Evolutionary conservation across 2,113 vertebrate species (phyloP).

Genomic region (Malaclemys terrapin): DNA sequence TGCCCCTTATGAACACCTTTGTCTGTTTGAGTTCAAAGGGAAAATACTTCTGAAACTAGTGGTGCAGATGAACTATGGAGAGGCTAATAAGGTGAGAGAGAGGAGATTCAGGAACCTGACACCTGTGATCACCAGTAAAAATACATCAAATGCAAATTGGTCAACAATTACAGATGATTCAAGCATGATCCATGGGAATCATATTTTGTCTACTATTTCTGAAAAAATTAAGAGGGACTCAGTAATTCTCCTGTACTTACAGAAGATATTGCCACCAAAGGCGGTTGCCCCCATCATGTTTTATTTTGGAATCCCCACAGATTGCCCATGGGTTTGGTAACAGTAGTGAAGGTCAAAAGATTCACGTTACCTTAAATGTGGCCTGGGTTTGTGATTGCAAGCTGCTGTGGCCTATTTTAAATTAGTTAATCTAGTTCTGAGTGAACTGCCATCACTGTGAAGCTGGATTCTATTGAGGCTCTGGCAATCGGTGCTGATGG

Average conservation of each 20-base stretch:
- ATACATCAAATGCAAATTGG: slow-evolving; percentile 53
- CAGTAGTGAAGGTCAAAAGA: background rate
- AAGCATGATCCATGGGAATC: background rate
- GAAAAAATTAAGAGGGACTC: background rate
- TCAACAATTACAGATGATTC: slow-evolving; percentile 26
- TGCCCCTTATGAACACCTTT: background rate
- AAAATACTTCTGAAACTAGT: background rate
- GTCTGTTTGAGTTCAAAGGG: background rate
- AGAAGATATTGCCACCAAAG: rapidly evolving
- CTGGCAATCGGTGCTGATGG: background rate
- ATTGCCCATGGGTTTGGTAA: background rate
- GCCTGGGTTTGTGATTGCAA: background rate
- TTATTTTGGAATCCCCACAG: background rate
- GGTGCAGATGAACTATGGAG: background rate
- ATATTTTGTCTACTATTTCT: background rate
- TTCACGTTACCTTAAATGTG: background rate
- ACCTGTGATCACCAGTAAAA: slow-evolving; percentile 55
- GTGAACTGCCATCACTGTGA: background rate
- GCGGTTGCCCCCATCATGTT: background rate
- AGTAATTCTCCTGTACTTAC: rapidly evolving
- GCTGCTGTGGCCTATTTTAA: background rate
- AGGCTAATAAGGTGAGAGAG: slow-evolving; percentile 8
- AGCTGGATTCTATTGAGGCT: background rate
- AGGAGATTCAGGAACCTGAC: slow-evolving; percentile 23
- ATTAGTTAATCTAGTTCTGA: background rate